Evolutionary conservation across 1,140 invertebrate genomes (phyloP), one percentile per base, ranked within the genome.

Genomic region (Neomicropteryx cornuta): DNA sequence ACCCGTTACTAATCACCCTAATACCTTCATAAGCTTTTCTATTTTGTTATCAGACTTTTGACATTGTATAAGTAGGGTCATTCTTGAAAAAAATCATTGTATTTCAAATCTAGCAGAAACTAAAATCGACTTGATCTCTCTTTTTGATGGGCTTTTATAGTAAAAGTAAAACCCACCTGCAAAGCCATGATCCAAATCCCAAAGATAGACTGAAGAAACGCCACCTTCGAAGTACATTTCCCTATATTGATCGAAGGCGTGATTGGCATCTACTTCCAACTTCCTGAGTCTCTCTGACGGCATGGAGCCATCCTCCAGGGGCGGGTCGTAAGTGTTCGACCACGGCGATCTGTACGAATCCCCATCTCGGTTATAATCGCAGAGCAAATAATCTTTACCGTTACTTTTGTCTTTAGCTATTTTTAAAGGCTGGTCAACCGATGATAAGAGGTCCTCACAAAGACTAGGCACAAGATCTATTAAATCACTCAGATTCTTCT

Each of bases 181-280:
- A 76, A 99, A 99, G 3, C 94, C 94, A 67, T 96, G 91, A 56
- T 98, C 94, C 56, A 99, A 76, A 53, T 99, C 96, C 97, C 97
- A 99, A 30, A 99, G 73, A 68, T 99, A 99, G 1, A 98, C 96
- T 6, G 95, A 99, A 1, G 95, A 99, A 1, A 99, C 91, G 11
- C 97, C 96, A 38, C 97, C 97, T 68, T 99, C 97, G 66, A 97
- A 99, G 68, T 99, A 98, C 83, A 99, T 93, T 67, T 99, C 95
- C 62, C 94, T 79, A 58, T 98, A 99, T 56, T 96, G 89, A 64
- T 99, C 94, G 65, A 99, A 99, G 8, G 96, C 96, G 59, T 86
- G 77, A 70, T 99, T 99, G 0, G 95, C 95, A 58, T 99, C 94
- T 33, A 99, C 79, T 71, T 99, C 97, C 45, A 99, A 66, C 64